Conservation (phyloP, 2,113 vertebrate genomes). For the Lepidothrix coronata region DNA sequence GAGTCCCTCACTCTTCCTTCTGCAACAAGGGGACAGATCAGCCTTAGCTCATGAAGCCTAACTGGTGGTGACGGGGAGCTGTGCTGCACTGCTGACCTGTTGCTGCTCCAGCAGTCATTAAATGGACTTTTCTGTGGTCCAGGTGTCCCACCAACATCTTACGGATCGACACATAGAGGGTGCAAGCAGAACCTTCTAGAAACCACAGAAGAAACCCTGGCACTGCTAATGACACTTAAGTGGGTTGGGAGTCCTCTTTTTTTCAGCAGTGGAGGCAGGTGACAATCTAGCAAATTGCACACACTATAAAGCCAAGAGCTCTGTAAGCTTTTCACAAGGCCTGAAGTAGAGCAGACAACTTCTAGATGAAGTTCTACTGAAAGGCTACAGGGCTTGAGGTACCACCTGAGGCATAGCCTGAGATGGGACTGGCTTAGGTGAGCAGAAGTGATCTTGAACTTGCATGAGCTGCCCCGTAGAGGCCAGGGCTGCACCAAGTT, state of each 20-base stretch:
- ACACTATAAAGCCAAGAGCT: neutral
- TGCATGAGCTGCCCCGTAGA: rapidly evolving
- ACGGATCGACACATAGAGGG: neutral
- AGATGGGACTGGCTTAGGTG: neutral
- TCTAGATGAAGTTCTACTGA: neutral
- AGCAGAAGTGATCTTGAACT: neutral
- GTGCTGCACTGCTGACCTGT: neutral
- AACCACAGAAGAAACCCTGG: neutral
- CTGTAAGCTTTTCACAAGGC: neutral
- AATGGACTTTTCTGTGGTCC: neutral
- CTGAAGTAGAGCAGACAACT: neutral
- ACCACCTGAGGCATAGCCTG: rapidly evolving
- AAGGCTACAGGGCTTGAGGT: neutral
- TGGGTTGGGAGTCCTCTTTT: neutral
- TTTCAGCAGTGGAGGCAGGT: neutral
- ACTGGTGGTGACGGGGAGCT: neutral
- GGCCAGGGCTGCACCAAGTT: neutral
- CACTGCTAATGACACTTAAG: neutral
- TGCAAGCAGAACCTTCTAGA: neutral
- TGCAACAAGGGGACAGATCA: rapidly evolving
- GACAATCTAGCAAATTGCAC: neutral
- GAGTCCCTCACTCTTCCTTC: neutral
- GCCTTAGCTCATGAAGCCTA: neutral
- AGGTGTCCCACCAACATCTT: neutral
- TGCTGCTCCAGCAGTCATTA: neutral